Evolutionary conservation across 2,888 invertebrate species (phyloP).

Genomic region (Escarpia spicata): DNA sequence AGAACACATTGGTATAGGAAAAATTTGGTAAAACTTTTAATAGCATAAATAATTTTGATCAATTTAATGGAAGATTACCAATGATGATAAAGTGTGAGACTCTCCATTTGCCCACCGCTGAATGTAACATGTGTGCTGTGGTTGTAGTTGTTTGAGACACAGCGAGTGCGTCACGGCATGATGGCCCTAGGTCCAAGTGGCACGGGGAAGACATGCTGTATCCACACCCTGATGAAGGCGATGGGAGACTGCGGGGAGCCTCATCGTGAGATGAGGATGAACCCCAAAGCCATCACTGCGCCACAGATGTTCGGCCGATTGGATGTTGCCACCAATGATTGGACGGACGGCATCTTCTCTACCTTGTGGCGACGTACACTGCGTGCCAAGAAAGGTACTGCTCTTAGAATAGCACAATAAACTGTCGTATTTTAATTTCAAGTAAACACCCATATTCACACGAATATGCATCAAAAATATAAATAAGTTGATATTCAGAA

Average conservation of each 20-base stretch:
- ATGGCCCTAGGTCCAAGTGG: conserved; percentile 93
- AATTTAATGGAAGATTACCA: no score
- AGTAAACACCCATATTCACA: no score
- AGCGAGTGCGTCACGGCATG: conserved; percentile 69
- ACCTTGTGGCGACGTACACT: conserved; percentile 95
- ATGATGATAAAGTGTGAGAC: no score
- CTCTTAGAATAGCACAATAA: not conserved
- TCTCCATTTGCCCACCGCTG: conserved; percentile 7
- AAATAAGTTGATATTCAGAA: no score
- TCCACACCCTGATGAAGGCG: conserved; percentile 89
- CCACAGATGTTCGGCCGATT: conserved; percentile 97
- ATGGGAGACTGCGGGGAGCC: conserved; percentile 84
- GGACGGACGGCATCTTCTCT: conserved; percentile 98
- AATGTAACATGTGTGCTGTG: not conserved
- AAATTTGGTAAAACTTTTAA: no score
- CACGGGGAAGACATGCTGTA: conserved; percentile 93
- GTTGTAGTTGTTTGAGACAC: conserved; percentile 64
- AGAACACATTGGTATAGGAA: no score
- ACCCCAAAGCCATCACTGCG: conserved; percentile 96
- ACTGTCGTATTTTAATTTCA: no score
- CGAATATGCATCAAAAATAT: no score
- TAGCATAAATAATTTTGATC: no score
- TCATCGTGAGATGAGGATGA: conserved; percentile 97
- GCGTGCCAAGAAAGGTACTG: conserved; percentile 78
- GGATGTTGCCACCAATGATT: conserved; percentile 97